Evolutionary conservation across 1,140 invertebrate genomes (phyloP), one percentile per base, ranked within the genome.

Genomic region (Rhizoglyphus robini): DNA sequence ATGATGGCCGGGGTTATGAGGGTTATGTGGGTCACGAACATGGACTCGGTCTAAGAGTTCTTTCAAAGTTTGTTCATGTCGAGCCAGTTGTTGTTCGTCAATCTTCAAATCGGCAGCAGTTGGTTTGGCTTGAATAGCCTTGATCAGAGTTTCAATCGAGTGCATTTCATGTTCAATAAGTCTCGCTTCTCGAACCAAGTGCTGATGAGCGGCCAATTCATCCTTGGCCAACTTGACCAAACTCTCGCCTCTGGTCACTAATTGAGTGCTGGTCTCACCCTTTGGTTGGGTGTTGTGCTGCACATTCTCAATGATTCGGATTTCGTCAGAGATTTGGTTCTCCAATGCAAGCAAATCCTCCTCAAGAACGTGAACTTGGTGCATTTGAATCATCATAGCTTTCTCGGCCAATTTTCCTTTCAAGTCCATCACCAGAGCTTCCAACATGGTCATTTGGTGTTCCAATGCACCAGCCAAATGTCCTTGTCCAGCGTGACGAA

Each of bases 401-500:
- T 54, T 54, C 8, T 8, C 23, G 15, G 23, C 15, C n/a, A n/a
- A n/a, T n/a, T n/a, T n/a, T 32, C 23, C 51, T 23, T 54, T 54
- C 51, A 54, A 27, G 51, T 54, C 51, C 8, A 54, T 32, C 8
- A 54, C 51, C 51, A 54, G 20, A 25, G 51, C 51, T 32, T 54
- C 51, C 23, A 54, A 5, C 23, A 54, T 54, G 8, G 23, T 23
- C 20, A 27, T 5, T 32, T 54, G 23, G 20, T 54, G 51, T 32
- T 54, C 8, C 8, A 54, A 8, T 8, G 51, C 20, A 8, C 20
- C 51, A 32, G 23, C 15, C 23, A 54, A 32, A 32, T 54, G 51
- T 32, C 51, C 20, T 54, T 54, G 51, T 20, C 23, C 8, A 11
- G 51, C 20, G 8, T 23, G 8, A 8, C 8, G 8, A 54, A 54